Evolutionary conservation across 1,140 invertebrate genomes (phyloP), one percentile per base, ranked within the genome.

Genomic region (Drosophila azteca): DNA sequence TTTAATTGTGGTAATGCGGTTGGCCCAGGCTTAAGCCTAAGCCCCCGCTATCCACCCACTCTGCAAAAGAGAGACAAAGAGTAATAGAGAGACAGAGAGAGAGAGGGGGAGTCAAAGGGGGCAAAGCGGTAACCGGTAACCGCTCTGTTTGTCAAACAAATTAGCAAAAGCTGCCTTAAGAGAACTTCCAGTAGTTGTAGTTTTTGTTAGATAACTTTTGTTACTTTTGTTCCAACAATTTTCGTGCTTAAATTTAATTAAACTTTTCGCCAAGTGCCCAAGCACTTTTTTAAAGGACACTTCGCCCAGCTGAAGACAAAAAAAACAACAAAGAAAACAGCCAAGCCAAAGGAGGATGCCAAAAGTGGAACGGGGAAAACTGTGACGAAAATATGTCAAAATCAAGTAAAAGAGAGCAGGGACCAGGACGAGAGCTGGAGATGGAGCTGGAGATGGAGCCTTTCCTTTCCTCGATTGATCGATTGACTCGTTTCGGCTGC

Each of bases 111-210:
- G 43, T 35, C 15, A 20, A 59, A 11, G 44, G 20, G 8, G 59
- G 17, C 17, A 20, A 20, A 20, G 17, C 17, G 17, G 43, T 31
- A 60, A 13, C 58, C 59, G 64, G 73, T 77, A 77, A 77, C 46
- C 70, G 70, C 48, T 57, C 77, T 80, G 78, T 81, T 81, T 81
- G 78, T 81, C 78, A 81, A 81, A 81, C 78, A 81, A 81, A 81
- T 81, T 81, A 81, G 78, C 72, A 81, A 39, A 39, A 81, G 68
- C 79, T 81, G 77, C 72, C 77, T 76, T 72, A 39, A 13, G 35
- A 81, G 67, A 77, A 75, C 64, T 79, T 79, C 35, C 11, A 11
- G 70, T 53, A 62, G 73, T 76, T 76, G 73, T 76, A 76, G 73
- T 76, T 76, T 76, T 68, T 13, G 35, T 13, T 39, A 39, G 35